These are phyloP conservation scores for Pectinophora gossypiella DNA, from an alignment of 1,140 invertebrate genomes.

Conservation along the genomic window DNA sequence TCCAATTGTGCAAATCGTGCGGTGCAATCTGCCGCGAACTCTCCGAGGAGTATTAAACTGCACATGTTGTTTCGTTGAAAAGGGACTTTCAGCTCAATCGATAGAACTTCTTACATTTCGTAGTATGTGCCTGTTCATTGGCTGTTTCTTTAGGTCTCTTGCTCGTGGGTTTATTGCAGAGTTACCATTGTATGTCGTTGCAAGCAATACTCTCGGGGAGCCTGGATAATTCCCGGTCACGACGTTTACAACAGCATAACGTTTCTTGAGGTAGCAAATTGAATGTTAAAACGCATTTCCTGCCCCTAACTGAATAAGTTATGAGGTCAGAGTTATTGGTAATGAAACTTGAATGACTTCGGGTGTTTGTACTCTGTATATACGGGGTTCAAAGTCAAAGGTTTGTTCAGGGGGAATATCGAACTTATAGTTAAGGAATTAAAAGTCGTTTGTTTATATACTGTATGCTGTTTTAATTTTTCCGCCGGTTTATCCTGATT, in stretches of 20 bases:
- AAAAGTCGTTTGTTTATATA: too few species aligned
- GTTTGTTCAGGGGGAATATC: too few species aligned
- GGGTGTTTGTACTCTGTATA: slow-evolving; percentile 11
- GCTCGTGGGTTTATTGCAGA: neutral
- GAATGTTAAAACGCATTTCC: slow-evolving; percentile 69
- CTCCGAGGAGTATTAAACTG: slow-evolving; percentile 7
- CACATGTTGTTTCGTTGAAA: slow-evolving; percentile 8
- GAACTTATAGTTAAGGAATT: too few species aligned
- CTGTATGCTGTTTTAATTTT: too few species aligned
- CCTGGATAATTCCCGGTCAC: neutral
- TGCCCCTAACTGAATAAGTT: slow-evolving; percentile 69
- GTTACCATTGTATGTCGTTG: neutral
- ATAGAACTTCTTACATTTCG: neutral
- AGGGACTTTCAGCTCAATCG: neutral
- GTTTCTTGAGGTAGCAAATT: slow-evolving; percentile 59
- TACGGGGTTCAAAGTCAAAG: too few species aligned
- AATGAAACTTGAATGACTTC: slow-evolving; percentile 70
- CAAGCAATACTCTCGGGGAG: neutral
- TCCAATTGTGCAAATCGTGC: neutral
- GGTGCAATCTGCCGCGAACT: slow-evolving; percentile 1
- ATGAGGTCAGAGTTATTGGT: slow-evolving; percentile 62
- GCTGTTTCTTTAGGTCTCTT: neutral
- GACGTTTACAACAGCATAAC: slow-evolving; percentile 49
- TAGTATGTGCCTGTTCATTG: neutral
- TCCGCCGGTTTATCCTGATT: too few species aligned